Evolutionary conservation across 53 echinoderm and acorn worm genomes (phyloP).

Genomic region (Holothuria scabra): DNA sequence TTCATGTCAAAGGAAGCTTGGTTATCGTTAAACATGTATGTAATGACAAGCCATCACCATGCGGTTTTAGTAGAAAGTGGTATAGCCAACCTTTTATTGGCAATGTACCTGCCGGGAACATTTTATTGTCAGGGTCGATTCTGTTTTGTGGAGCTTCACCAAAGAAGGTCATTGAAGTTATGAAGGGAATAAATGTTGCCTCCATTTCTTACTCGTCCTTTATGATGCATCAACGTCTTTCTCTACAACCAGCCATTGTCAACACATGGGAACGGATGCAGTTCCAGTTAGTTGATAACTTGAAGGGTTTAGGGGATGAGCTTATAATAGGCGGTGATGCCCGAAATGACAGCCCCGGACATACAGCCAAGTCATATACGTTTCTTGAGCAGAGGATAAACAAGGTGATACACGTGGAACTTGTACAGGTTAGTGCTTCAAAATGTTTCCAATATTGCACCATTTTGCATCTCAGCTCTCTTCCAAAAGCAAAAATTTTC

Average conservation of each 20-base stretch:
- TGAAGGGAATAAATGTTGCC: slow-evolving; percentile 35
- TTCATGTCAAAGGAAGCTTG: not conserved
- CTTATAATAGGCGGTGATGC: slow-evolving; percentile 56
- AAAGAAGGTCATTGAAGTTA: slow-evolving; percentile 34
- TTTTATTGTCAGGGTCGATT: slow-evolving; percentile 55
- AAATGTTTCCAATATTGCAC: too few species aligned
- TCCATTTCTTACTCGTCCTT: slow-evolving; percentile 30
- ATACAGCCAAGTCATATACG: slow-evolving; percentile 62
- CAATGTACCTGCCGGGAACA: slow-evolving; percentile 53
- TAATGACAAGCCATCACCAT: not conserved
- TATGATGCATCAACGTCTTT: slow-evolving; percentile 47
- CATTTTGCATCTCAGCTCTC: too few species aligned
- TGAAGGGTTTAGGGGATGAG: not conserved
- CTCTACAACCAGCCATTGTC: slow-evolving; percentile 53
- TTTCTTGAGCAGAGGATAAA: slow-evolving; percentile 46
- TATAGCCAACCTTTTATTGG: slow-evolving; percentile 16
- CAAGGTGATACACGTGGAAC: slow-evolving; percentile 54
- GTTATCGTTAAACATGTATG: not conserved
- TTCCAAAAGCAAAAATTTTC: too few species aligned
- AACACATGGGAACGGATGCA: slow-evolving; percentile 23
- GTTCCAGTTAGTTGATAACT: not conserved
- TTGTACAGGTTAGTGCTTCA: slow-evolving; percentile 49
- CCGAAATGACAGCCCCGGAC: slow-evolving; percentile 60
- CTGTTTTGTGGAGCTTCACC: slow-evolving; percentile 46
- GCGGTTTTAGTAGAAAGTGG: slow-evolving; percentile 15